These are phyloP conservation scores for Philopedon plagiatum DNA, from an alignment of 2,888 invertebrate genomes.

Conservation along the genomic window DNA sequence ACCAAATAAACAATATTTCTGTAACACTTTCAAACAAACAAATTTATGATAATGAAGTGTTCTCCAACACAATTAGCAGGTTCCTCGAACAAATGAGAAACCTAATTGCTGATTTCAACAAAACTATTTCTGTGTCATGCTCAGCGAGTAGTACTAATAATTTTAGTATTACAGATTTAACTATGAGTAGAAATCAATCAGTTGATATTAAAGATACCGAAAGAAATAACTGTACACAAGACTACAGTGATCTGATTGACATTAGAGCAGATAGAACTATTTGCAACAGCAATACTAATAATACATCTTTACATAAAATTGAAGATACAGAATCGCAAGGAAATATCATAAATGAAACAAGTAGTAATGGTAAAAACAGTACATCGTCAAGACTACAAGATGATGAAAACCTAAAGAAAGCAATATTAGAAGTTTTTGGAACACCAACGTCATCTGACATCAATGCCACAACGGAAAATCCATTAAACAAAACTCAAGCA, in stretches of 20 bases:
- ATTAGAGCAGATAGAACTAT: constrained; percentile 47
- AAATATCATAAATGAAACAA: background rate
- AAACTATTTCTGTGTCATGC: background rate
- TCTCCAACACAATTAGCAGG: constrained; percentile 1
- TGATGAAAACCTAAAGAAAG: constrained; percentile 12
- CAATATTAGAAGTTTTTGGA: constrained; percentile 38
- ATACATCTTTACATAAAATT: background rate
- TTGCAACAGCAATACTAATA: constrained; percentile 31
- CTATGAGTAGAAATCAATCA: background rate
- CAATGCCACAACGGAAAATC: background rate
- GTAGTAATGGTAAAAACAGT: background rate
- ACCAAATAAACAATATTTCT: constrained; percentile 17
- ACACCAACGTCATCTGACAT: background rate
- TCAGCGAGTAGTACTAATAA: background rate
- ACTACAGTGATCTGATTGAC: constrained; percentile 52
- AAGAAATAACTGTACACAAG: constrained; percentile 46
- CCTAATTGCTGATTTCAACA: background rate
- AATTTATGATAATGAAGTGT: background rate
- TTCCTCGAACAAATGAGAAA: constrained; percentile 3
- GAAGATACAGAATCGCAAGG: background rate
- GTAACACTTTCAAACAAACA: background rate
- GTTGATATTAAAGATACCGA: background rate
- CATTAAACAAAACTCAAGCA: constrained; percentile 14
- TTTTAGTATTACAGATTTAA: background rate
- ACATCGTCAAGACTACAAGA: background rate